Base-by-base conservation (phyloP, 2,113 vertebrate species). In the Pseudorasbora parva region DNA sequence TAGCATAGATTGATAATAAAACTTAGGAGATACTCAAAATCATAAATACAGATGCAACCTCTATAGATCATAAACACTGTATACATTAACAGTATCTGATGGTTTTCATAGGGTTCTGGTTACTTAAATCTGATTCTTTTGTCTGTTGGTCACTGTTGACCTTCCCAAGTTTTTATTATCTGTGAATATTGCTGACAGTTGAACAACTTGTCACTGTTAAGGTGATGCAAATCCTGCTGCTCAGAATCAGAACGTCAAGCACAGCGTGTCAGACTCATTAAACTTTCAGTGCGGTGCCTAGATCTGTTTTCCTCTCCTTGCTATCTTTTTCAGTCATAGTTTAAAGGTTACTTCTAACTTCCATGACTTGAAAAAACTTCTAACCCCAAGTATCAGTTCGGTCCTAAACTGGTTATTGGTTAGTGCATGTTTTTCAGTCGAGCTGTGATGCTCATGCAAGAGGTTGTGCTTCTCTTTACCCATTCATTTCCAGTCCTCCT, bases 181-280 rank as follows among this genome's bases (percentile, higher is more conserved):
- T 11, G 66, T 2, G 5, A 47, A 25, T 47, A 15, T n/a, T 45
- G 69, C 21, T 69, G 8, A 41, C 9, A 4, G 30, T 41, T 21
- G 21, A 45, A 45, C 41, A 71, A 45, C 41, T 45, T 7, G 41
- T 21, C 21, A 51, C 17, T 57, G 47, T 54, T 21, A 75, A 54
- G 4, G 17, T 75, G 47, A 77, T 23, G 27, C 21, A 71, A 45
- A 71, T 60, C 56, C 54, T 8, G 8, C 54, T 23, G 54, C 47
- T 69, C 66, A 41, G 33, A 69, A 69, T 41, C 17, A n/a, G 66
- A 12, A 17, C 17, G 21, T 12, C 49, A 8, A 37, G 19, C 33
- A 27, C 59, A 30, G 59, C 77, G 11, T 37, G 45, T 80, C 47
- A 72, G 4, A 1, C 64, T 86, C 81, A 83, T 86, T 14, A 83